A percentile compares a stretch with the other conserved stretches of the same genome.
Evolutionary conservation across 2,113 vertebrate species (phyloP).

Genomic region (Columba janthina): DNA sequence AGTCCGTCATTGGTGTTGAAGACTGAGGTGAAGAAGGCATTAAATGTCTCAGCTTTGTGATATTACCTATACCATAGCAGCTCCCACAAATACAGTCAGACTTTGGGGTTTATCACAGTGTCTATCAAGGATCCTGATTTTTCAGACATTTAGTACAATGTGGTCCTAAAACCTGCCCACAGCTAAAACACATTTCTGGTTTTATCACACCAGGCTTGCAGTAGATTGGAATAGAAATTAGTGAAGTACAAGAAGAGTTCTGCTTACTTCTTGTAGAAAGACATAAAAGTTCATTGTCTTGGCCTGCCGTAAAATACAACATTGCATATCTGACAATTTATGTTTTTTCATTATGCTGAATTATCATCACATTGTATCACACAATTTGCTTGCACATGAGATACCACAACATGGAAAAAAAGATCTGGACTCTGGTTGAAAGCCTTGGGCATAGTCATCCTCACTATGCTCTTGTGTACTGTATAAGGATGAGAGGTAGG

Average conservation of each 20-base stretch:
- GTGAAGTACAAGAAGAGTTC: neutral
- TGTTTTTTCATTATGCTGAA: neutral
- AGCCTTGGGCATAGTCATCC: neutral
- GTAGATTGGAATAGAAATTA: constrained; percentile 45
- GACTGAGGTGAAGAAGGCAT: too few relatives aligned
- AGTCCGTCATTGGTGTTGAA: too few relatives aligned
- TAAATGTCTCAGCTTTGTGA: too few relatives aligned
- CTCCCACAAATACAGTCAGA: neutral
- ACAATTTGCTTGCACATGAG: neutral
- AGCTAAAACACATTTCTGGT: constrained; percentile 17
- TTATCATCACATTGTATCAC: neutral
- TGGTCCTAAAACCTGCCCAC: constrained; percentile 26
- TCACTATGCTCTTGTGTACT: neutral
- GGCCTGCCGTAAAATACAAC: neutral
- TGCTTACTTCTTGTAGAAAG: constrained; percentile 17
- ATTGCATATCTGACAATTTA: neutral
- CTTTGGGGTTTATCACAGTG: neutral
- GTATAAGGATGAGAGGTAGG: neutral
- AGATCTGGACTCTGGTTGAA: neutral
- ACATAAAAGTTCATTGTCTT: neutral
- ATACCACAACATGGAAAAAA: neutral
- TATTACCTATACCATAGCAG: neutral
- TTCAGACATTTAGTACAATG: constrained; percentile 27
- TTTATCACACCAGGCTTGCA: constrained; percentile 4
- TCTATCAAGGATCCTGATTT: constrained; percentile 30